These are phyloP conservation scores for Phymanthus crucifer DNA, from an alignment of 92 coral and sea anemone genomes.

Conservation along the genomic window DNA sequence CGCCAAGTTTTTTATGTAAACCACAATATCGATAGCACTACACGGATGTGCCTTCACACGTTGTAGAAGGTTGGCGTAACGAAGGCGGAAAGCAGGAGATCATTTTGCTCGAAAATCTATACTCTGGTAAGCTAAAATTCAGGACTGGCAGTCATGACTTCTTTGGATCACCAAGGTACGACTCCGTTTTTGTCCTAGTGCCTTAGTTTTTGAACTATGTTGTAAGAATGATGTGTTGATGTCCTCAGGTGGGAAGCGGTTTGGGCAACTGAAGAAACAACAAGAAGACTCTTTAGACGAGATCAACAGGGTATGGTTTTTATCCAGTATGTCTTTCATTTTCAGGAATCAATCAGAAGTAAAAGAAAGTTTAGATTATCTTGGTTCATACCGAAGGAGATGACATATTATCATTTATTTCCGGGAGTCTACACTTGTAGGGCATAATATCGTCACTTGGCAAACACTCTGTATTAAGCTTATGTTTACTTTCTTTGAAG, in stretches of 20 bases:
- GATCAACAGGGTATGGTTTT: constrained; percentile 77
- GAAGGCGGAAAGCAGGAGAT: neutral
- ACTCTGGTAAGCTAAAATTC: neutral
- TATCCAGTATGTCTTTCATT: neutral
- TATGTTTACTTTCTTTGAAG: neutral
- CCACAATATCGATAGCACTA: neutral
- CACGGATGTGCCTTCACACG: neutral
- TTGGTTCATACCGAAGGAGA: neutral
- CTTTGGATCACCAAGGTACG: constrained; percentile 57
- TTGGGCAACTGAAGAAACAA: constrained; percentile 55
- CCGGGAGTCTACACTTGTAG: constrained; percentile 15
- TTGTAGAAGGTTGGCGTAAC: neutral
- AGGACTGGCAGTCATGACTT: constrained; percentile 30
- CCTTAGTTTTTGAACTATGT: neutral
- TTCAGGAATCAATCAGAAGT: neutral
- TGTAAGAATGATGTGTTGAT: neutral
- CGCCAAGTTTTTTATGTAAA: neutral
- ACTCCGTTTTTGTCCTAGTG: neutral
- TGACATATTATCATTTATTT: constrained; percentile 18
- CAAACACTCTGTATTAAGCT: neutral
- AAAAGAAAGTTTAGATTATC: constrained; percentile 7
- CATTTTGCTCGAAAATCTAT: neutral
- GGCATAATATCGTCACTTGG: neutral
- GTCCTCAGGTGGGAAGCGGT: constrained; percentile 81
- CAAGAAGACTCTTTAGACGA: constrained; percentile 80